Conservation (phyloP, 2,797 vertebrate genomes). For the Gymnopithys bicolor region DNA sequence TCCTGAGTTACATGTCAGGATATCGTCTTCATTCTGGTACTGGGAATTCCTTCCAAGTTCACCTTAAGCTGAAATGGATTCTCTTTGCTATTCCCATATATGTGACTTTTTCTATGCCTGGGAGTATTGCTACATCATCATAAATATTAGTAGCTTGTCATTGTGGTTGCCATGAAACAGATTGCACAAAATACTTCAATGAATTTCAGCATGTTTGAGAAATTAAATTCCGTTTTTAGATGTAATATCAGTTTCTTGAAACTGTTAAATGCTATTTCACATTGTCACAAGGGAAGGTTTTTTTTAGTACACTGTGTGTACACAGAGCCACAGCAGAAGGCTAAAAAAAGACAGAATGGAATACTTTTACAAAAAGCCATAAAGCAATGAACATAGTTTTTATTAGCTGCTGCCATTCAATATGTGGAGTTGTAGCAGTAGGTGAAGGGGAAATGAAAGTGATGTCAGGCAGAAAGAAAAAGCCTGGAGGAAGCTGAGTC, state of each 20-base stretch:
- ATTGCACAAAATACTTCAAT: not conserved
- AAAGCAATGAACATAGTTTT: not conserved
- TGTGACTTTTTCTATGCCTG: not conserved
- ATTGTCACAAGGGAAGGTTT: not conserved
- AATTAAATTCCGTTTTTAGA: not conserved
- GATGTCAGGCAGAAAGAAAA: not conserved
- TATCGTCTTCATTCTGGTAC: not conserved
- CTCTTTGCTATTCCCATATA: not conserved
- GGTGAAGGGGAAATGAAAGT: not conserved
- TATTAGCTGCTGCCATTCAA: not conserved
- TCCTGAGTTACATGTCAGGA: not conserved
- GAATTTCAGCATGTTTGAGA: slow-evolving; percentile 5
- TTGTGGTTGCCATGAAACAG: not conserved
- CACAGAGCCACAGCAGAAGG: not conserved
- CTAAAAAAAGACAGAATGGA: not conserved
- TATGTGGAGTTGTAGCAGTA: not conserved
- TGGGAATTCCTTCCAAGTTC: not conserved
- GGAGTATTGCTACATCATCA: not conserved
- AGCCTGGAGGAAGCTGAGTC: not conserved
- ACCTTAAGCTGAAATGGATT: not conserved
- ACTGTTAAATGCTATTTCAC: not conserved
- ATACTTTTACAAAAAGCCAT: not conserved
- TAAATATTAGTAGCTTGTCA: slow-evolving; percentile 20
- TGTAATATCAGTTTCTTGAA: not conserved
- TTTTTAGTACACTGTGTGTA: not conserved